phyloP scores from a whole-genome alignment of 2,113 vertebrate genomes.

The Ondatra zibethicus region DNA sequence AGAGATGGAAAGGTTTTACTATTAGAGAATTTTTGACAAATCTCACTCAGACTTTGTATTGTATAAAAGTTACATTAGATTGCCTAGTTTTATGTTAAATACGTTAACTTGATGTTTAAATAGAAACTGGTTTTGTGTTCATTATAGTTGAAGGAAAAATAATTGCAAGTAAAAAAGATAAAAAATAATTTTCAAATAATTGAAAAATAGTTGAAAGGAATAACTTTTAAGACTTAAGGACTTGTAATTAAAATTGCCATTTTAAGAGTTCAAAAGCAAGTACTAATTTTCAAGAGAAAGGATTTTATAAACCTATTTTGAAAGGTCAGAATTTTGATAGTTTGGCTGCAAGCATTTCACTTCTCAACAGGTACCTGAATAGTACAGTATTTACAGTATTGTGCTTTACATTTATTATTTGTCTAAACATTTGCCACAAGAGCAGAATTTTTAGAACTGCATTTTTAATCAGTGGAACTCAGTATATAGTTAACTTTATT shows the following conservation, averaged over 20 bases:
- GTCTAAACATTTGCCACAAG: conserved; percentile 81
- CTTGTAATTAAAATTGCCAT: conserved; percentile 69
- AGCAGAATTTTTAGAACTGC: conserved; percentile 82
- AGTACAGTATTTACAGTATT: conserved; percentile 71
- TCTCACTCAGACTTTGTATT: conserved; percentile 65
- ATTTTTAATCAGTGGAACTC: conserved; percentile 87
- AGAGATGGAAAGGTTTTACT: conserved; percentile 69
- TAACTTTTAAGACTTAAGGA: conserved; percentile 71
- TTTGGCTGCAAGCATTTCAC: conserved; percentile 69
- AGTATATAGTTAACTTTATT: conserved; percentile 78
- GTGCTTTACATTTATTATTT: conserved; percentile 75
- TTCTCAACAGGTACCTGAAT: conserved; percentile 72
- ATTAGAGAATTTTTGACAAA: conserved; percentile 72
- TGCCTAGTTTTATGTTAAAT: conserved; percentile 71
- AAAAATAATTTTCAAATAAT: conserved; percentile 63
- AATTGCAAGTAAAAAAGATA: conserved; percentile 60
- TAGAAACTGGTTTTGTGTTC: conserved; percentile 77
- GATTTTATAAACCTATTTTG: conserved; percentile 68
- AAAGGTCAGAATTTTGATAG: conserved; percentile 82
- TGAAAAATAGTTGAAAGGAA: conserved; percentile 55
- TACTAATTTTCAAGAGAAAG: conserved; percentile 61
- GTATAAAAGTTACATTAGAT: conserved; percentile 68
- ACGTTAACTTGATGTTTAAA: conserved; percentile 68
- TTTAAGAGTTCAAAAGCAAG: conserved; percentile 70
- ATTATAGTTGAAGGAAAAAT: conserved; percentile 67